These are phyloP conservation scores for Aegotheles bennettii DNA, from an alignment of 2,113 vertebrate genomes.

Conservation along the genomic window DNA sequence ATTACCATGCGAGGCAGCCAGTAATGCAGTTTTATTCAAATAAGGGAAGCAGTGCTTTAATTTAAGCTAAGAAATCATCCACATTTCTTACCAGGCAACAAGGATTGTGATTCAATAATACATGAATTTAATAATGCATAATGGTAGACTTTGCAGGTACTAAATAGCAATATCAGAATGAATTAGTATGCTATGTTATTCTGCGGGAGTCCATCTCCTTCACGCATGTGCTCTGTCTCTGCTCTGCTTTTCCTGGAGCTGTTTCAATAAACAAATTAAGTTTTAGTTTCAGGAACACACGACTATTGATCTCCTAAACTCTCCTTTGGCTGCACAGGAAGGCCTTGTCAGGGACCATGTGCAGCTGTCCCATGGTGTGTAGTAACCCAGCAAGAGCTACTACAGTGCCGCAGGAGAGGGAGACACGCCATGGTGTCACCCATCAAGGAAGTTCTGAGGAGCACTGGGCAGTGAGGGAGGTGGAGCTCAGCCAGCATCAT, in stretches of 20 bases:
- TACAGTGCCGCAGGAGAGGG: background rate
- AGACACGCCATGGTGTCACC: background rate
- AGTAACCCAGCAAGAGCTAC: background rate
- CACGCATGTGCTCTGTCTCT: background rate
- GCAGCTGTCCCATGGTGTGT: background rate
- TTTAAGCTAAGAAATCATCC: slow-evolving; percentile 80
- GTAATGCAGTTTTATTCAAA: slow-evolving; percentile 82
- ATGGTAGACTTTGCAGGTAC: slow-evolving; percentile 77
- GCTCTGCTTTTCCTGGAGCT: slow-evolving; percentile 20
- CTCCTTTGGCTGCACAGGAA: background rate
- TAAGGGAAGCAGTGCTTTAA: slow-evolving; percentile 77
- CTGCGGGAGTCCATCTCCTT: background rate
- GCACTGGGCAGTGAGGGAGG: background rate
- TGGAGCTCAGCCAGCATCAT: background rate
- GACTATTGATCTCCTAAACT: background rate
- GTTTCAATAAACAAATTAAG: background rate
- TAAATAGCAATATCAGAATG: slow-evolving; percentile 74
- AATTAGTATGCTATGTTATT: slow-evolving; percentile 63
- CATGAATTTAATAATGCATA: slow-evolving; percentile 85
- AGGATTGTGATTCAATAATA: slow-evolving; percentile 81
- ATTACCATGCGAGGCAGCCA: slow-evolving; percentile 79
- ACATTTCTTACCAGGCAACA: slow-evolving; percentile 80
- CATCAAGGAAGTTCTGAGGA: background rate
- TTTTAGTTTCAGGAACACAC: background rate
- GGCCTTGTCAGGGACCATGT: background rate